Evolutionary conservation across 2,113 vertebrate genomes (phyloP).

Genomic region (Candoia aspera): DNA sequence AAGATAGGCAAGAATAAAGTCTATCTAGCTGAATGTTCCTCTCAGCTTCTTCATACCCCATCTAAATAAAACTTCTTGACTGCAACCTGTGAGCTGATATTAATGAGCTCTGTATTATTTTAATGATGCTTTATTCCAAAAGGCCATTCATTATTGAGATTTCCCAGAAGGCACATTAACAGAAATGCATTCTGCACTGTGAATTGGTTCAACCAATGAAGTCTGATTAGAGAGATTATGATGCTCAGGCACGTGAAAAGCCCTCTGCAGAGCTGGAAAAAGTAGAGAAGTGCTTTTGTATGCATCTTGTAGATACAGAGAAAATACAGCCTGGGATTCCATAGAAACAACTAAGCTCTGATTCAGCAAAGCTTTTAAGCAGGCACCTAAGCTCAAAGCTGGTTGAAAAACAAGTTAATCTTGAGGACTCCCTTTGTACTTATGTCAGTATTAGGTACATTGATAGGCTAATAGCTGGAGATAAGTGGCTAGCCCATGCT

Average conservation of each 20-base stretch:
- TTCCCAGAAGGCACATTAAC: slow-evolving; percentile 38
- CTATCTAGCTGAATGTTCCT: background rate
- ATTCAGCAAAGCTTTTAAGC: slow-evolving; percentile 4
- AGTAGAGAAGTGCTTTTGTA: background rate
- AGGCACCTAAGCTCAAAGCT: background rate
- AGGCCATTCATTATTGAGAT: slow-evolving; percentile 59
- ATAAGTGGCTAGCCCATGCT: background rate
- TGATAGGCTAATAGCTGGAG: background rate
- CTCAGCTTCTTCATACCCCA: background rate
- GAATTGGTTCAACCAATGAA: background rate
- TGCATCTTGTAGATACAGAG: background rate
- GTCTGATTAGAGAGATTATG: background rate
- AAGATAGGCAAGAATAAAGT: background rate
- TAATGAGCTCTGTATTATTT: slow-evolving; percentile 5
- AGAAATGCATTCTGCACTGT: slow-evolving; percentile 14
- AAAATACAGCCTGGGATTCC: background rate
- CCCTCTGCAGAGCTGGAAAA: background rate
- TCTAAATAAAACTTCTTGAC: background rate
- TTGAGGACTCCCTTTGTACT: background rate
- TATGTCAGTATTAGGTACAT: background rate
- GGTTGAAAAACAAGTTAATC: background rate
- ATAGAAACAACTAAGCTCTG: background rate
- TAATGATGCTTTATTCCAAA: slow-evolving; percentile 63
- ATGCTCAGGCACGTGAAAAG: background rate
- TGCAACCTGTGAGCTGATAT: background rate